A percentile compares a stretch with the other conserved stretches of the same genome.
These are phyloP conservation scores for Drosophila atripex DNA, from an alignment of 2,888 invertebrate genomes.

Conservation along the genomic window DNA sequence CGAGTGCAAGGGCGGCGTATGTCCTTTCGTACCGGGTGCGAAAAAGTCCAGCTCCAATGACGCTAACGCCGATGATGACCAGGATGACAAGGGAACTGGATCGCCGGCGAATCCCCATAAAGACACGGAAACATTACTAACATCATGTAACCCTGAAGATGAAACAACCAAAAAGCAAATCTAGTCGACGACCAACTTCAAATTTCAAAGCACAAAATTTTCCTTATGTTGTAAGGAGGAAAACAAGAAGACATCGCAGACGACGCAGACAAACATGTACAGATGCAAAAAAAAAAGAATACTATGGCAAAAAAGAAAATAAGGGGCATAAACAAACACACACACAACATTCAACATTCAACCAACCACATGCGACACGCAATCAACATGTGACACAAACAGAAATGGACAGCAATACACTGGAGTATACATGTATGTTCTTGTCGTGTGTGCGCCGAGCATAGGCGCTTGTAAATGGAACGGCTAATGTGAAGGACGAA, in stretches of 20 bases:
- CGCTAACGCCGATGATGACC: neutral
- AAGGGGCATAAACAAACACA: too few relatives aligned
- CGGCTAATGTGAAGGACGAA: too few relatives aligned
- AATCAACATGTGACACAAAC: too few relatives aligned
- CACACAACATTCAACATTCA: too few relatives aligned
- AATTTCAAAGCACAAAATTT: neutral
- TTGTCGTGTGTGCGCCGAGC: too few relatives aligned
- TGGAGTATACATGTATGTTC: too few relatives aligned
- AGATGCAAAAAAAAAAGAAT: too few relatives aligned
- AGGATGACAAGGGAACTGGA: neutral
- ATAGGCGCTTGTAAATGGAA: too few relatives aligned
- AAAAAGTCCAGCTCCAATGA: constrained; percentile 23
- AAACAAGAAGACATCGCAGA: neutral
- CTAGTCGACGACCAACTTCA: constrained; percentile 33
- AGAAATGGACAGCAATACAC: too few relatives aligned
- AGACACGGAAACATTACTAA: neutral
- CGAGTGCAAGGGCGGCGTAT: constrained; percentile 86
- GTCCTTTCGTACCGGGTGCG: constrained; percentile 81
- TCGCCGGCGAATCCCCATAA: neutral
- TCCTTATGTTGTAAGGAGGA: neutral
- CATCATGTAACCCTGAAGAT: neutral
- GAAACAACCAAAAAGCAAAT: constrained; percentile 54
- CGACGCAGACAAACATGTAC: too few relatives aligned
- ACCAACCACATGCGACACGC: too few relatives aligned
- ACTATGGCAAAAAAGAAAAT: too few relatives aligned